phyloP scores from a whole-genome alignment of 2,888 invertebrate species.

The Heteromurus nitidus region DNA sequence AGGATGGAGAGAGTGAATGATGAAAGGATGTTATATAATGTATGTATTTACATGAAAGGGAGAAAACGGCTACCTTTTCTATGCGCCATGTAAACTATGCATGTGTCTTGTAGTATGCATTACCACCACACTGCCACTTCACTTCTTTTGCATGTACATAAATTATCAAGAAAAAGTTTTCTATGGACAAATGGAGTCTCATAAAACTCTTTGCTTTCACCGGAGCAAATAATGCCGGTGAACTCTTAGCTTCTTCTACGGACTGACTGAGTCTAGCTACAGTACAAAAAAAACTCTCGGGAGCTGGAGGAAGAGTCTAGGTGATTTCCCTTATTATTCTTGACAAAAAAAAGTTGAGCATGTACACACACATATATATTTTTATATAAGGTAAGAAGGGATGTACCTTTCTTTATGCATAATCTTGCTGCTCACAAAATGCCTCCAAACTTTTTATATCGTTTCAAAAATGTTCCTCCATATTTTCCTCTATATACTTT shows the following conservation, averaged over 20 bases:
- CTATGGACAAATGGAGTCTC: slow-evolving; percentile 62
- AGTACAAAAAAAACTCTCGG: background rate
- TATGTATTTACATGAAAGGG: slow-evolving; percentile 8
- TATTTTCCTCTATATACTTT: slow-evolving; percentile 4
- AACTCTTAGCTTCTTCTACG: slow-evolving; percentile 29
- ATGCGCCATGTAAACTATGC: background rate
- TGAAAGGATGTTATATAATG: slow-evolving; percentile 24
- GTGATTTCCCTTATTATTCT: slow-evolving; percentile 43
- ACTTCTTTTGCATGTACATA: slow-evolving; percentile 64
- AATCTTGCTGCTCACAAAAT: too few relatives aligned
- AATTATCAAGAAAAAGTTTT: slow-evolving; percentile 61
- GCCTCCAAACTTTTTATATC: too few relatives aligned
- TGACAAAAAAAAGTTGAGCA: slow-evolving; percentile 26
- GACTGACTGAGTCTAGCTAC: background rate
- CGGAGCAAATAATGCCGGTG: slow-evolving; percentile 62
- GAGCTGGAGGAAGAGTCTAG: slow-evolving; percentile 12
- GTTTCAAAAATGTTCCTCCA: slow-evolving; percentile 56
- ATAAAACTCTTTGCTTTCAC: slow-evolving; percentile 63
- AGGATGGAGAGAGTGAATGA: slow-evolving; percentile 34
- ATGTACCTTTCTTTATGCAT: too few relatives aligned
- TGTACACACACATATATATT: slow-evolving; percentile 48
- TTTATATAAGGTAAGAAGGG: too few relatives aligned
- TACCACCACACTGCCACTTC: slow-evolving; percentile 40
- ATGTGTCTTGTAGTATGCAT: background rate
- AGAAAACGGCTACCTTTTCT: slow-evolving; percentile 20